Evolutionary conservation across 2,113 vertebrate species (phyloP).

Genomic region (Hippocampus zosterae): DNA sequence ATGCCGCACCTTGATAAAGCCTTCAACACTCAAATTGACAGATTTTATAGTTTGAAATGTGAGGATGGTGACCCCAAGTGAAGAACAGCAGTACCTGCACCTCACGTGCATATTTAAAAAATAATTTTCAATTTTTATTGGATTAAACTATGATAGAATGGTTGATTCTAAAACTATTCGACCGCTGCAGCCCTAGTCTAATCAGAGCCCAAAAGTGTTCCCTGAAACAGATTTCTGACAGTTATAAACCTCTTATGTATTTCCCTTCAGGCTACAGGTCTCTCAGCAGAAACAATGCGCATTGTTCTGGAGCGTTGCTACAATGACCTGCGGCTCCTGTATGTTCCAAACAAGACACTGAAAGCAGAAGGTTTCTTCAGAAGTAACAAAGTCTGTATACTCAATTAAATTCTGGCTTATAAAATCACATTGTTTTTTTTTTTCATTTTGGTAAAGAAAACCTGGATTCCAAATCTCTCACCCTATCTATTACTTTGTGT

Average conservation of each 20-base stretch:
- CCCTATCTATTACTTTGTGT: background rate
- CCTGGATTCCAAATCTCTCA: background rate
- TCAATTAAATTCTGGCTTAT: slow-evolving; percentile 4
- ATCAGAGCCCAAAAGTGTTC: background rate
- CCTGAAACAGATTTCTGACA: background rate
- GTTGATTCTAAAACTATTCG: background rate
- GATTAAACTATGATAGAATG: background rate
- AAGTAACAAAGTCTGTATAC: slow-evolving; percentile 87
- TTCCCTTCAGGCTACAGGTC: slow-evolving; percentile 73
- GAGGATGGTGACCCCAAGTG: too few relatives aligned
- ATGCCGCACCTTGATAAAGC: too few relatives aligned
- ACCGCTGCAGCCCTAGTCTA: background rate
- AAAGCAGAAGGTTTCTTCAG: slow-evolving; percentile 98
- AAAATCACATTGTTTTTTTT: background rate
- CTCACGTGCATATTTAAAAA: too few relatives aligned
- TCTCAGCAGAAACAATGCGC: slow-evolving; percentile 88
- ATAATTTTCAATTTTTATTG: background rate
- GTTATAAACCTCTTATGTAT: slow-evolving; percentile 3
- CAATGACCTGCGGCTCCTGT: slow-evolving; percentile 91
- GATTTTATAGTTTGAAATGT: too few relatives aligned
- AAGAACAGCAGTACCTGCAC: too few relatives aligned
- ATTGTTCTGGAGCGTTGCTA: slow-evolving; percentile 96
- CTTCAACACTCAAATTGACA: too few relatives aligned
- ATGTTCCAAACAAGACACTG: slow-evolving; percentile 88
- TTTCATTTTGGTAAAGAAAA: background rate